Evolutionary conservation across 2,888 invertebrate species (phyloP).

Genomic region (Monochamus alternatus): DNA sequence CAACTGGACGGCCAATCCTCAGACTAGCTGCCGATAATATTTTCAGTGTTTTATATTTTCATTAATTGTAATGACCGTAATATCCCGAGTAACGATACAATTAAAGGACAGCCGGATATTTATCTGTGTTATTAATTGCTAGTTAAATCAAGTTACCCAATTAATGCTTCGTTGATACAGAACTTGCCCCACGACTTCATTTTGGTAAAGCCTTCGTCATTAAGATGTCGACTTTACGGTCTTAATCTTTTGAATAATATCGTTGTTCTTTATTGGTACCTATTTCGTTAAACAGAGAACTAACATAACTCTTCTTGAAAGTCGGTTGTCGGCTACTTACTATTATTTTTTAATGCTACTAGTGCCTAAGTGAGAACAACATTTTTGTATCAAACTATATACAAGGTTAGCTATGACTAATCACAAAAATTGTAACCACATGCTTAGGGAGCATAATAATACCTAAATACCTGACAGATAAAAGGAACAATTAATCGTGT

Average conservation of each 20-base stretch:
- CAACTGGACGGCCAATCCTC: slow-evolving; percentile 26
- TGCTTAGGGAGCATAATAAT: no score
- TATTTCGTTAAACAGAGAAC: neutral
- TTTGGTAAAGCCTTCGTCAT: neutral
- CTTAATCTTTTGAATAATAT: neutral
- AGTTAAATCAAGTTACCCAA: slow-evolving; percentile 26
- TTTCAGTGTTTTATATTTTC: slow-evolving; percentile 25
- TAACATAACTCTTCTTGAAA: no score
- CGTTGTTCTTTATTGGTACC: slow-evolving; percentile 28
- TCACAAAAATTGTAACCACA: no score
- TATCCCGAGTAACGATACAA: slow-evolving; percentile 27
- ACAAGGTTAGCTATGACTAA: no score
- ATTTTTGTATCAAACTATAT: no score
- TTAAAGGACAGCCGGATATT: slow-evolving; percentile 23
- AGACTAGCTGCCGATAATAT: slow-evolving; percentile 20
- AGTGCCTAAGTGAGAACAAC: no score
- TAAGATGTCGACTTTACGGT: neutral
- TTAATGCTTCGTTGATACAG: slow-evolving; percentile 22
- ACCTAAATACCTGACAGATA: no score
- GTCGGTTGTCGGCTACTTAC: no score
- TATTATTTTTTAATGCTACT: no score
- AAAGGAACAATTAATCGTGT: no score
- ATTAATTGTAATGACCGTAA: slow-evolving; percentile 27
- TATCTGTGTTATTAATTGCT: slow-evolving; percentile 25
- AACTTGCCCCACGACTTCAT: neutral